Conservation (phyloP, 1,140 invertebrate genomes). For the Drosophila setifemur region DNA sequence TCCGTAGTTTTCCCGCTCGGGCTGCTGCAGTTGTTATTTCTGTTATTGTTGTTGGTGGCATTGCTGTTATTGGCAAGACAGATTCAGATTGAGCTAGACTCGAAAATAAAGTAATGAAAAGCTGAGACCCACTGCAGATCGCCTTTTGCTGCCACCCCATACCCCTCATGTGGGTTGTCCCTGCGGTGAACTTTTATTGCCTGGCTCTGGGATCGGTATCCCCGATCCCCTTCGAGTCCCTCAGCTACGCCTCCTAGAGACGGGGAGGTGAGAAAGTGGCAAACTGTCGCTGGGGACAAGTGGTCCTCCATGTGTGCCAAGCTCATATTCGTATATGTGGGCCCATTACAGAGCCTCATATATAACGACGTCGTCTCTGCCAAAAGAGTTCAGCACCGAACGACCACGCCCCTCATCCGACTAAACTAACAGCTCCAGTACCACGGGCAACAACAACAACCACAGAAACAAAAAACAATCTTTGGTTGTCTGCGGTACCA, state of each 20-base stretch:
- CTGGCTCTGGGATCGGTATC: constrained; percentile 4
- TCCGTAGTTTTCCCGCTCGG: constrained; percentile 12
- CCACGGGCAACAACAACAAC: constrained; percentile 5
- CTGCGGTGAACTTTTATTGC: constrained; percentile 36
- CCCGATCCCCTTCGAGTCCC: neutral
- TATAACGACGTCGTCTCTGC: constrained; percentile 46
- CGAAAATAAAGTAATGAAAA: constrained; percentile 57
- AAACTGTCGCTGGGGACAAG: constrained; percentile 42
- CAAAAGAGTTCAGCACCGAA: constrained; percentile 40
- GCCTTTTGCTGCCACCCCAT: constrained; percentile 1
- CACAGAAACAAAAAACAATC: neutral
- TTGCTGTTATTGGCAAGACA: constrained; percentile 44
- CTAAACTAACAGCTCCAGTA: constrained; percentile 38
- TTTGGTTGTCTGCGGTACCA: constrained; percentile 2
- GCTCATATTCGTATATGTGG: constrained; percentile 30
- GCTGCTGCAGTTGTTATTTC: neutral
- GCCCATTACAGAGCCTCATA: constrained; percentile 28
- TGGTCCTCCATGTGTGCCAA: constrained; percentile 16
- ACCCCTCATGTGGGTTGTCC: constrained; percentile 7
- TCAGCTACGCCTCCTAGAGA: neutral
- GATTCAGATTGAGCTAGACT: constrained; percentile 42
- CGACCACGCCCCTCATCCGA: constrained; percentile 31
- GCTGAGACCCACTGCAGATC: constrained; percentile 15
- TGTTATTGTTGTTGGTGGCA: constrained; percentile 8
- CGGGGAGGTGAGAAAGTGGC: constrained; percentile 32